Evolutionary conservation across 2,797 vertebrate species (phyloP).

Genomic region (Amphiprion clarkii): DNA sequence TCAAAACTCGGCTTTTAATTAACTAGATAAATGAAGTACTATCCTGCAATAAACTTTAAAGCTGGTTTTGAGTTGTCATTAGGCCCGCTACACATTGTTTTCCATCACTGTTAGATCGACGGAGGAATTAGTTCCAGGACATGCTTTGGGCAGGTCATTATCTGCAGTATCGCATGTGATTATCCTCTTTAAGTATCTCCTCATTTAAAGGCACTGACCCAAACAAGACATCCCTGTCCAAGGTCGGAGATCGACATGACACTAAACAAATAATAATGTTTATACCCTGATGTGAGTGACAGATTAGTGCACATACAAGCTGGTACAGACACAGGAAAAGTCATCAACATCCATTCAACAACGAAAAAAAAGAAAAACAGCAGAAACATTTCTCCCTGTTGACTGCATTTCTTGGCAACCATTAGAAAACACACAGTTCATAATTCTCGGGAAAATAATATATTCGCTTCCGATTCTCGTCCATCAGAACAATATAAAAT

Average conservation of each 20-base stretch:
- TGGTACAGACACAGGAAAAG: conserved; percentile 20
- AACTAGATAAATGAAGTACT: no score
- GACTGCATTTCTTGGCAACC: conserved; percentile 56
- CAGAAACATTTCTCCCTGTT: conserved; percentile 30
- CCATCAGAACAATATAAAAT: conserved; percentile 45
- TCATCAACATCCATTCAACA: conserved; percentile 22
- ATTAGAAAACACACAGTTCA: conserved; percentile 51
- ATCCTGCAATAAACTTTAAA: background rate
- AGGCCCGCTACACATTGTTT: conserved; percentile 39
- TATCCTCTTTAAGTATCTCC: conserved; percentile 57
- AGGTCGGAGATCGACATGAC: conserved; percentile 42
- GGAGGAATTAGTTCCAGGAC: conserved; percentile 63
- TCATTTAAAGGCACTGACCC: conserved; percentile 74
- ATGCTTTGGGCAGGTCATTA: conserved; percentile 66
- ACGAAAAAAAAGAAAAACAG: conserved; percentile 8
- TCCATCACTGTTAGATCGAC: conserved; percentile 50
- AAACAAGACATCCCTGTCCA: conserved; percentile 49
- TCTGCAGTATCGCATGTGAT: conserved; percentile 70
- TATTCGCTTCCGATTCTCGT: conserved; percentile 53
- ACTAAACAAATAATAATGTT: conserved; percentile 56
- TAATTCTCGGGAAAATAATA: conserved; percentile 55
- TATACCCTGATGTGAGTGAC: conserved; percentile 22
- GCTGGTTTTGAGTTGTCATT: conserved; percentile 5
- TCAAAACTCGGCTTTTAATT: background rate
- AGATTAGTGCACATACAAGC: background rate